Percentiles rank a stretch among this genome's conserved stretches.
Evolutionary conservation across 2,888 invertebrate species (phyloP).

Genomic region (Catocala fraxini): DNA sequence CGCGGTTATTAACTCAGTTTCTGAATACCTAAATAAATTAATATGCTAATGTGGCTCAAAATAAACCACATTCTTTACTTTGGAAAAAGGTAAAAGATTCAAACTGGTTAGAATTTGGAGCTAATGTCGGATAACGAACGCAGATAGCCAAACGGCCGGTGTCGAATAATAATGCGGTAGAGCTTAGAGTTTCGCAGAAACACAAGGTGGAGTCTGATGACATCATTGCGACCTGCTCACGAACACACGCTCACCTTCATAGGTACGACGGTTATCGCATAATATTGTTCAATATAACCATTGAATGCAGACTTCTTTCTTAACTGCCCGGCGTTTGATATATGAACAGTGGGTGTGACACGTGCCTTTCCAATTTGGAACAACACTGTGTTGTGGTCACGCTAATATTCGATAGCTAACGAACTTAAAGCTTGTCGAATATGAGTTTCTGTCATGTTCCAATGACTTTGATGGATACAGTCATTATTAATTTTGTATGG

Average conservation of each 20-base stretch:
- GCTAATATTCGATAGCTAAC: slow-evolving; percentile 77
- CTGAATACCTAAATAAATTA: slow-evolving; percentile 26
- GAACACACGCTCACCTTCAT: slow-evolving; percentile 75
- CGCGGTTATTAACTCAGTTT: neutral
- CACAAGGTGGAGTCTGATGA: slow-evolving; percentile 75
- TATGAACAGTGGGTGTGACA: slow-evolving; percentile 53
- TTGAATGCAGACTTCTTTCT: slow-evolving; percentile 35
- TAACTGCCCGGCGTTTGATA: slow-evolving; percentile 37
- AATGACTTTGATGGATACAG: slow-evolving; percentile 38
- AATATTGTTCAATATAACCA: slow-evolving; percentile 41
- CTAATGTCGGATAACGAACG: slow-evolving; percentile 66
- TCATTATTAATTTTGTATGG: slow-evolving; percentile 20
- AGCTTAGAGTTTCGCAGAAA: slow-evolving; percentile 80
- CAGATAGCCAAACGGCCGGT: slow-evolving; percentile 64
- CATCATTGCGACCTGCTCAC: slow-evolving; percentile 70
- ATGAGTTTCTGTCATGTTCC: slow-evolving; percentile 50
- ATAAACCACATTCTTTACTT: slow-evolving; percentile 50
- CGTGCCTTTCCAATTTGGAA: slow-evolving; percentile 50
- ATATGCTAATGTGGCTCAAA: slow-evolving; percentile 41
- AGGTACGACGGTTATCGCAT: slow-evolving; percentile 48
- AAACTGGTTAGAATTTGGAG: slow-evolving; percentile 75
- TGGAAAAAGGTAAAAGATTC: slow-evolving; percentile 63
- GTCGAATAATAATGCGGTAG: slow-evolving; percentile 77
- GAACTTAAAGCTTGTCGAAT: slow-evolving; percentile 58
- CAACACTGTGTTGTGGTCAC: slow-evolving; percentile 62